Evolutionary conservation across 2,888 invertebrate species (phyloP).

Genomic region (Dimorphilus gyrociliatus): DNA sequence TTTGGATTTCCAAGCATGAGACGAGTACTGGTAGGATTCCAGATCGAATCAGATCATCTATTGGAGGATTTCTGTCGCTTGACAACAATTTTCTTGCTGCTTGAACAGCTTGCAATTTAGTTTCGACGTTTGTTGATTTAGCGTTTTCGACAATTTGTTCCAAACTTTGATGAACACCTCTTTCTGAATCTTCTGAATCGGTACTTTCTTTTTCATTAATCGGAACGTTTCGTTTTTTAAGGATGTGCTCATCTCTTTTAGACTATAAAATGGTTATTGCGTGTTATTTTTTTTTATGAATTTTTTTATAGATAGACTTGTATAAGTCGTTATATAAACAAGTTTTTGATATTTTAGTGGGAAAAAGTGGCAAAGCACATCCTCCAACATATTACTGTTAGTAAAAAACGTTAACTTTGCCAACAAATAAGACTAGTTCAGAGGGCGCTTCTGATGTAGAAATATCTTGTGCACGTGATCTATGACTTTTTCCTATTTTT

Average conservation of each 20-base stretch:
- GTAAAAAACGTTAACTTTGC: no score
- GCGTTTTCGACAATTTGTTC: constrained; percentile 73
- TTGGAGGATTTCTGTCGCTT: constrained; percentile 93
- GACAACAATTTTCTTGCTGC: constrained; percentile 85
- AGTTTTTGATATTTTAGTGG: no score
- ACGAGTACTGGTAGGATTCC: constrained; percentile 89
- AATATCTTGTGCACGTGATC: constrained; percentile 1
- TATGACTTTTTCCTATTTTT: no score
- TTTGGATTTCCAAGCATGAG: constrained; percentile 65
- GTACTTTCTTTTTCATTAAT: constrained; percentile 57
- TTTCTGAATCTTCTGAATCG: constrained; percentile 40
- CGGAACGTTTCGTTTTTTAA: constrained; percentile 89
- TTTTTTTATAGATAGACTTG: neutral
- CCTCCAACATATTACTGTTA: no score
- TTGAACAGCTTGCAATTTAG: constrained; percentile 78
- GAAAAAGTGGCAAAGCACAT: no score
- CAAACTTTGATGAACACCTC: constrained; percentile 40
- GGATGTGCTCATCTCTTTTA: constrained; percentile 87
- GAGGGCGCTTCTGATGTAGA: neutral
- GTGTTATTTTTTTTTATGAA: constrained; percentile 2
- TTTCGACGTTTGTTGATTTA: constrained; percentile 53
- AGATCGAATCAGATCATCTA: constrained; percentile 79
- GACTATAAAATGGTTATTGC: constrained; percentile 42
- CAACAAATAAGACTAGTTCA: no score
- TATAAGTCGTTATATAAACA: no score